Conservation (phyloP, 2,797 vertebrate species). For the Potorous gilbertii region DNA sequence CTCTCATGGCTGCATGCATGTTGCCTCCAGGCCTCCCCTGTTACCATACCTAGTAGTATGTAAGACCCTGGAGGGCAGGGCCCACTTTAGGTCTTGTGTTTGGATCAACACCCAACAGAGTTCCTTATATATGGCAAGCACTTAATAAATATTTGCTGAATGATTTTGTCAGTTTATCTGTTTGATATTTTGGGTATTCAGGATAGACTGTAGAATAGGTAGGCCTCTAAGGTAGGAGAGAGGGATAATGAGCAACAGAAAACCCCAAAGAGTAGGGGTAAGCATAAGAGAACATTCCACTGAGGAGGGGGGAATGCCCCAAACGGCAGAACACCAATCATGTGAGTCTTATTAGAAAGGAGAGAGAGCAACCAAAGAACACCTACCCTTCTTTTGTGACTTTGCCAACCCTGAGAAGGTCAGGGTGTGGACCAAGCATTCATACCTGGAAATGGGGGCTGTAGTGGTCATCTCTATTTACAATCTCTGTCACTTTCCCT, state of each 20-base stretch:
- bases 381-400: neutral
- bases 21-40: neutral
- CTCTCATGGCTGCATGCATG: neutral
- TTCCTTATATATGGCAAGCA: neutral
- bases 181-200: neutral
- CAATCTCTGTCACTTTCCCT: conserved; percentile 87
- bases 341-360: neutral
- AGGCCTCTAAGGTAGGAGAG: neutral
- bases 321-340: neutral
- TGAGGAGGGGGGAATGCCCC: neutral
- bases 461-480: conserved; percentile 95
- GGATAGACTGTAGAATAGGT: neutral
- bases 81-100: neutral
- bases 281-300: neutral
- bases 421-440: accelerated
- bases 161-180: neutral
- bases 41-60: neutral
- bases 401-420: neutral
- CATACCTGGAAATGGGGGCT: conserved; percentile 96
- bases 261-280: neutral
- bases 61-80: neutral
- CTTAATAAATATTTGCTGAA: neutral
- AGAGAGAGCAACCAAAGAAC: neutral
- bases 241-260: neutral
- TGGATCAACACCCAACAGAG: neutral